phyloP scores from a whole-genome alignment of 2,888 invertebrate species.

The Rugalucina vietnamica region DNA sequence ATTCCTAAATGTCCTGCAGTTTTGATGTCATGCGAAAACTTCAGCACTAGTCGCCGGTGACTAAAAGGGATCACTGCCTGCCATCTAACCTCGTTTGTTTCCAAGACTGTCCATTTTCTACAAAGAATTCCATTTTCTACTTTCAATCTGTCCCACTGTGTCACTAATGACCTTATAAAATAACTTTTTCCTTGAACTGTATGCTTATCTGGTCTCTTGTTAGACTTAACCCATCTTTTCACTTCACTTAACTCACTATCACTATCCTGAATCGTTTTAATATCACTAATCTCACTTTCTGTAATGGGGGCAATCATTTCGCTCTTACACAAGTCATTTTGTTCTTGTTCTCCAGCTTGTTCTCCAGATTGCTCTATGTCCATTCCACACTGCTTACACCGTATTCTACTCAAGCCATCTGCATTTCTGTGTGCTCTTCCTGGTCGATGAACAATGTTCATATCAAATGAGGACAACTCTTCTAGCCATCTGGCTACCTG shows the following conservation, averaged over 20 bases:
- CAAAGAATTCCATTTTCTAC: slow-evolving; percentile 10
- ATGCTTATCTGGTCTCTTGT: not conserved
- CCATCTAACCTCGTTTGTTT: not conserved
- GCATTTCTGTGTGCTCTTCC: slow-evolving; percentile 17
- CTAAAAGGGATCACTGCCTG: slow-evolving; percentile 19
- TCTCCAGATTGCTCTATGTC: not conserved
- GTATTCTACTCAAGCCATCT: slow-evolving; percentile 3
- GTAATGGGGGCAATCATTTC: not conserved
- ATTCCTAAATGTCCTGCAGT: slow-evolving; percentile 33
- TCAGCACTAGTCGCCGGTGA: slow-evolving; percentile 18
- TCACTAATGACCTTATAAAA: not conserved
- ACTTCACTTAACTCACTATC: not conserved
- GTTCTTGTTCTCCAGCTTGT: not conserved
- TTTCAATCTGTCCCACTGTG: not conserved
- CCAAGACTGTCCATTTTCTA: slow-evolving; percentile 8
- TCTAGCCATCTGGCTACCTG: too few relatives aligned
- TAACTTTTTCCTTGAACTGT: not conserved
- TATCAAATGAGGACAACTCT: too few relatives aligned
- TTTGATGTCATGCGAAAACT: slow-evolving; percentile 28
- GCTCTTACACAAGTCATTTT: too few relatives aligned
- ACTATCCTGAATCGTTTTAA: not conserved
- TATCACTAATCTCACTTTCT: not conserved
- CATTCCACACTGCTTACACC: slow-evolving; percentile 13
- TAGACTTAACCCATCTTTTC: slow-evolving; percentile 3
- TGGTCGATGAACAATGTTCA: too few relatives aligned